Evolutionary conservation across 2,113 vertebrate species (phyloP).

Genomic region (Anolis carolinensis): DNA sequence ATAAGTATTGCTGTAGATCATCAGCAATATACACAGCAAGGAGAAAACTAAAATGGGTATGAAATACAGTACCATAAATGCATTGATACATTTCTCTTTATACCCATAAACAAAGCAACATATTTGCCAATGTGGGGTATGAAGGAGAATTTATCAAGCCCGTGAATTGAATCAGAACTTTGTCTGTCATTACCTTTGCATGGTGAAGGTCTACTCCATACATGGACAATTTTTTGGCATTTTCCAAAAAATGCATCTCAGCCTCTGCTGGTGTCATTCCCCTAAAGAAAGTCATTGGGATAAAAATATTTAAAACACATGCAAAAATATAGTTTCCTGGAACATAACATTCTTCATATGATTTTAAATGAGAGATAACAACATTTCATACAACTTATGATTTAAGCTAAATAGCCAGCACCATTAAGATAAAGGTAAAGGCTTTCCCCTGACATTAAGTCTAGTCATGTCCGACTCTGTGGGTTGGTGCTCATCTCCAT

Average conservation of each 20-base stretch:
- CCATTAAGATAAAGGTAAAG: too few relatives aligned
- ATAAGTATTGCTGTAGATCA: constrained; percentile 37
- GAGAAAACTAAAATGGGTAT: constrained; percentile 11
- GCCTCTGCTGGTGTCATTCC: constrained; percentile 97
- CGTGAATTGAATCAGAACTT: neutral
- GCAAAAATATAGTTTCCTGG: neutral
- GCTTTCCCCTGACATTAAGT: too few relatives aligned
- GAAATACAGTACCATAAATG: constrained; percentile 23
- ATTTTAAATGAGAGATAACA: neutral
- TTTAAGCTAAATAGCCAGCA: neutral
- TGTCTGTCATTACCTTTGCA: constrained; percentile 84
- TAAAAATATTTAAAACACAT: neutral
- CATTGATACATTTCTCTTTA: too few relatives aligned
- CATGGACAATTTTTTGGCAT: constrained; percentile 98
- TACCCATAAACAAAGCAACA: neutral
- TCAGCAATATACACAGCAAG: neutral
- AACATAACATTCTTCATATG: neutral
- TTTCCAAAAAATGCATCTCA: constrained; percentile 96
- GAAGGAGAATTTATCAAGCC: rapidly evolving
- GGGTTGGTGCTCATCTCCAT: too few relatives aligned
- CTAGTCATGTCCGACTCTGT: too few relatives aligned
- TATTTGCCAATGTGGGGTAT: neutral
- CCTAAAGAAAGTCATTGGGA: constrained; percentile 71
- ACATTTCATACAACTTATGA: neutral
- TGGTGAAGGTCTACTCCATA: constrained; percentile 97